Conservation (phyloP, 2,888 invertebrate species). For the Laothoe populi region DNA sequence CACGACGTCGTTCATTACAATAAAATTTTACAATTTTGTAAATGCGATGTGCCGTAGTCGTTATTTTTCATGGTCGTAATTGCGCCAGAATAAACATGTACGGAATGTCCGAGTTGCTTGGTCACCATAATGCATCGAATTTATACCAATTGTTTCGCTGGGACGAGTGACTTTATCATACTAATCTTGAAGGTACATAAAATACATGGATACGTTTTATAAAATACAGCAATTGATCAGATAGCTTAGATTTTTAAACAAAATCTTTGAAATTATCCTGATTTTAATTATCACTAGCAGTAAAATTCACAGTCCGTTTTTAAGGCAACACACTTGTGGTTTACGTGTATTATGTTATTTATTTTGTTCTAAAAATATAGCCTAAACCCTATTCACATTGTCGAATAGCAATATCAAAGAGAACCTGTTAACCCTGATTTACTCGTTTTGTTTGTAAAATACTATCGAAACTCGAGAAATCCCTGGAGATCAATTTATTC, state of each 20-base stretch:
- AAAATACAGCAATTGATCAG: too few species aligned
- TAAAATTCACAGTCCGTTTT: too few species aligned
- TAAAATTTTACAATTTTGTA: constrained; percentile 19
- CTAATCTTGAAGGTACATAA: too few species aligned
- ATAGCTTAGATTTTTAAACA: too few species aligned
- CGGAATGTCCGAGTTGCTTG: constrained; percentile 5
- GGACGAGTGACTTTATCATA: background rate
- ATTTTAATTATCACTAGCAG: too few species aligned
- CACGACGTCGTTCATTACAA: constrained; percentile 17
- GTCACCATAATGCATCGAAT: constrained; percentile 4
- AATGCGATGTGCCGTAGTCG: constrained; percentile 2
- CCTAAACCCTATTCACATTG: background rate
- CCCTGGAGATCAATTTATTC: constrained; percentile 67
- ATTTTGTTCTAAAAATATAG: background rate
- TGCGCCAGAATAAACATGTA: constrained; percentile 1
- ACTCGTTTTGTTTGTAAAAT: constrained; percentile 55
- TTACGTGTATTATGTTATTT: background rate
- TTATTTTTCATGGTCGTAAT: constrained; percentile 12
- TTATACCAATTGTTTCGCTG: background rate
- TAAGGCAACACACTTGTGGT: too few species aligned
- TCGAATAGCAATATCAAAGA: constrained; percentile 28
- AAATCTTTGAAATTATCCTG: too few species aligned
- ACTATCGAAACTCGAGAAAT: constrained; percentile 58
- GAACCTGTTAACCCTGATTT: constrained; percentile 34
- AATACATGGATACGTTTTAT: too few species aligned